A percentile compares a stretch with the other conserved stretches of the same genome.
Evolutionary conservation across 1,140 invertebrate genomes (phyloP).

Genomic region (Drosophila littoralis): DNA sequence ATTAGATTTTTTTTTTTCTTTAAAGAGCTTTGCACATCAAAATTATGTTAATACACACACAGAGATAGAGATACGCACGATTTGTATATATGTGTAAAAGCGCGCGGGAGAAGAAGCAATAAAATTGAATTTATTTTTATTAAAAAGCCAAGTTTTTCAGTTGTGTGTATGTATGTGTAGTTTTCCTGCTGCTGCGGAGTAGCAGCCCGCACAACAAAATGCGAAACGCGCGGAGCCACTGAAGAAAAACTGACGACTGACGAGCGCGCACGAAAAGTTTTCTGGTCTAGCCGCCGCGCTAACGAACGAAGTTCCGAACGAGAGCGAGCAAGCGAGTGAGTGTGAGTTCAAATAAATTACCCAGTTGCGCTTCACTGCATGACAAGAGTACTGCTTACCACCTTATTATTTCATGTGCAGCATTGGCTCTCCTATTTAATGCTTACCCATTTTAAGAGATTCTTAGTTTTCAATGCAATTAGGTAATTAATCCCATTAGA

Average conservation of each 20-base stretch:
- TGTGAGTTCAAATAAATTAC: slow-evolving; percentile 59
- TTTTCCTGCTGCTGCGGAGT: slow-evolving; percentile 73
- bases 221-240: slow-evolving; percentile 76
- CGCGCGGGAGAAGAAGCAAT: slow-evolving; percentile 68
- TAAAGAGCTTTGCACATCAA: slow-evolving; percentile 59
- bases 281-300: slow-evolving; percentile 46
- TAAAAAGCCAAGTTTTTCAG: slow-evolving; percentile 64
- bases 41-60: slow-evolving; percentile 57
- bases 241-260: slow-evolving; percentile 82
- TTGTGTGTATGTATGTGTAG: slow-evolving; percentile 67
- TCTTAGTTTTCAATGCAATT: not conserved
- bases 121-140: slow-evolving; percentile 80
- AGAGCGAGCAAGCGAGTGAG: slow-evolving; percentile 42
- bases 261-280: slow-evolving; percentile 55
- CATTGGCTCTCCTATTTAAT: not conserved
- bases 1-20: slow-evolving; percentile 69
- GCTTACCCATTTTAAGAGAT: not conserved
- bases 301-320: slow-evolving; percentile 57
- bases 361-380: slow-evolving; percentile 37
- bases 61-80: slow-evolving; percentile 55
- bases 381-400: slow-evolving; percentile 8
- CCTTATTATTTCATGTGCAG: slow-evolving; percentile 11
- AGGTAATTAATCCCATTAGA: not conserved
- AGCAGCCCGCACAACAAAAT: slow-evolving; percentile 71
- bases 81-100: slow-evolving; percentile 50